Evolutionary conservation across 2,888 invertebrate species (phyloP).

Genomic region (Cheilosia vernalis): DNA sequence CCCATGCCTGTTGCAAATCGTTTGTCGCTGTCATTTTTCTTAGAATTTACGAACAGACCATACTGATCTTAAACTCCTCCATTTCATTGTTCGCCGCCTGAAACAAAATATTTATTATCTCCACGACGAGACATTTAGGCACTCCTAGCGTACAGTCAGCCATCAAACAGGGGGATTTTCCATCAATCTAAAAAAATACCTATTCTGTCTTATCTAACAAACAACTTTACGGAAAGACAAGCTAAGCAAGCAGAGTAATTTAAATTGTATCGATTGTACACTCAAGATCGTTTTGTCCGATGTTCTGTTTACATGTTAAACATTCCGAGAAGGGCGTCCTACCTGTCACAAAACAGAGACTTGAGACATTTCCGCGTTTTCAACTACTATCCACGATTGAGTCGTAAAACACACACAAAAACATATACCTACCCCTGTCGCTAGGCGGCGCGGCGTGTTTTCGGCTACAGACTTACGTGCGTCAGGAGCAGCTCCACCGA

Average conservation of each 20-base stretch:
- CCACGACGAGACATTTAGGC: not conserved
- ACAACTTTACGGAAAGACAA: constrained; percentile 23
- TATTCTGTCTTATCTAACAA: constrained; percentile 48
- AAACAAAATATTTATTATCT: constrained; percentile 4
- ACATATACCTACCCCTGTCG: too few relatives aligned
- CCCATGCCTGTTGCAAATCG: too few relatives aligned
- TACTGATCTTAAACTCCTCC: not conserved
- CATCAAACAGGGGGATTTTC: constrained; percentile 37
- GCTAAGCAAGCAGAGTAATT: constrained; percentile 13
- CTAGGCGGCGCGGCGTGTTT: constrained; percentile 5
- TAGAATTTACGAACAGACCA: not conserved
- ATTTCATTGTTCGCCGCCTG: not conserved
- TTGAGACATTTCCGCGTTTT: constrained; percentile 31
- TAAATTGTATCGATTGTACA: constrained; percentile 38
- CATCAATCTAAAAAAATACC: constrained; percentile 15
- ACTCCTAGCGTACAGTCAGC: constrained; percentile 31
- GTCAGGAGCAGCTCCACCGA: constrained; percentile 2
- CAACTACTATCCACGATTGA: constrained; percentile 13
- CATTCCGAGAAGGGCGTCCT: constrained; percentile 52
- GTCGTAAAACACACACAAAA: constrained; percentile 31
- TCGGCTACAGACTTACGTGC: constrained; percentile 23
- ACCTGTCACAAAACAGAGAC: constrained; percentile 36
- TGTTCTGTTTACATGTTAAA: constrained; percentile 55
- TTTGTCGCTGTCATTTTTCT: not conserved
- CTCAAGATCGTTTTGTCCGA: constrained; percentile 39